Evolutionary conservation across 2,797 vertebrate genomes (phyloP).

Genomic region (Xiphorhynchus erythropygius): DNA sequence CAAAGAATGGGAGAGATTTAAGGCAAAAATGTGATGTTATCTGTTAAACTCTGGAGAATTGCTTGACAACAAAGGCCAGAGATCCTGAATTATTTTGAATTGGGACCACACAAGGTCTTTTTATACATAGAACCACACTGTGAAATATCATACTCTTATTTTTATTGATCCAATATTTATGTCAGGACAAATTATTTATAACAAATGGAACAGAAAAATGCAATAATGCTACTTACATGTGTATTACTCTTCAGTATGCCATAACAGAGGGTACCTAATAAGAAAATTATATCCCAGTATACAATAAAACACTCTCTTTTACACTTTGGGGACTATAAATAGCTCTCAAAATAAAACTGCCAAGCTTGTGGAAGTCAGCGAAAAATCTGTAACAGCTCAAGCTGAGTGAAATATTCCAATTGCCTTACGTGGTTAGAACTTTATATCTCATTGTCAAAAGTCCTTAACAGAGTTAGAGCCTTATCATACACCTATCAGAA

Average conservation of each 20-base stretch:
- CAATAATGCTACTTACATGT: conserved; percentile 3
- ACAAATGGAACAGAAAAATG: neutral
- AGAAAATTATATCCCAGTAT: neutral
- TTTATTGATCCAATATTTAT: neutral
- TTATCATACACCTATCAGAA: neutral
- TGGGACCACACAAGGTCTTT: neutral
- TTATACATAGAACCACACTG: neutral
- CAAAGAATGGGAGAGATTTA: neutral
- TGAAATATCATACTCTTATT: neutral
- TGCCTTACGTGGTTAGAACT: neutral
- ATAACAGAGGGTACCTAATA: conserved; percentile 1
- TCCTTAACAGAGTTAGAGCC: neutral
- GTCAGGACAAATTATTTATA: neutral
- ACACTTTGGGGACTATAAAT: neutral
- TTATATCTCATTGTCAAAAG: neutral
- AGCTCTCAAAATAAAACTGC: conserved; percentile 14
- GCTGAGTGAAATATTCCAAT: neutral
- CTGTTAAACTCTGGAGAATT: neutral
- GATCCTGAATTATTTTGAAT: neutral
- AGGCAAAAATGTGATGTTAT: neutral
- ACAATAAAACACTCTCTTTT: conserved; percentile 28
- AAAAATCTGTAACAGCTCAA: neutral
- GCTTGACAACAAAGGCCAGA: neutral
- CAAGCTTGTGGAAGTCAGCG: neutral
- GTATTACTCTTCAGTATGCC: neutral